Evolutionary conservation across 2,888 invertebrate genomes (phyloP).

Genomic region (Dryococelus australis): DNA sequence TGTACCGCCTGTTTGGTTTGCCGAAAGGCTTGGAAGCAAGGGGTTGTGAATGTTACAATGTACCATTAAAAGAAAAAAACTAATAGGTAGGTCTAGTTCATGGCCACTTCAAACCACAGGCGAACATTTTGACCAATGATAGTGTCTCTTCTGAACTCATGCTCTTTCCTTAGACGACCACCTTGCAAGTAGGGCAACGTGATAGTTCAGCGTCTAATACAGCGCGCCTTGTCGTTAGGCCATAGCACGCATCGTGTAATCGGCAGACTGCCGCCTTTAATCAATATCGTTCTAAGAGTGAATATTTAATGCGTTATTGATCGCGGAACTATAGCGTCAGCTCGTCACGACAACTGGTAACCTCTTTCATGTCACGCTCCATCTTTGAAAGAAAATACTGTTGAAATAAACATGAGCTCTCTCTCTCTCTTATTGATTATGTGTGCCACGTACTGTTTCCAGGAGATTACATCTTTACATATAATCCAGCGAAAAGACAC

Average conservation of each 20-base stretch:
- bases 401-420: slow-evolving; percentile 1
- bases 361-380: background rate
- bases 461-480: background rate
- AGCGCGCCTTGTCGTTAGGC: background rate
- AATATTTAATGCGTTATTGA: background rate
- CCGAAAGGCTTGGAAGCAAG: too few species aligned
- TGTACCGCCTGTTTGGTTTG: too few species aligned
- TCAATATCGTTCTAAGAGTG: background rate
- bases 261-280: background rate
- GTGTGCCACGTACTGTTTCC: background rate
- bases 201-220: background rate
- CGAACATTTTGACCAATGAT: too few species aligned
- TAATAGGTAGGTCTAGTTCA: too few species aligned
- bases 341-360: slow-evolving; percentile 1
- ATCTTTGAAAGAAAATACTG: background rate
- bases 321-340: background rate
- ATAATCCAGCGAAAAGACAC: background rate
- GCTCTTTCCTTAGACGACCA: too few species aligned
- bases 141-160: too few species aligned
- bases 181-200: background rate
- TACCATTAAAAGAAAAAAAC: too few species aligned
- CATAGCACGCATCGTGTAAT: background rate
- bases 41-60: too few species aligned
- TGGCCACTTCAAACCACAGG: too few species aligned
- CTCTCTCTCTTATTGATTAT: background rate